These are phyloP conservation scores for Thumatha senex DNA, from an alignment of 2,888 invertebrate species.

Conservation along the genomic window DNA sequence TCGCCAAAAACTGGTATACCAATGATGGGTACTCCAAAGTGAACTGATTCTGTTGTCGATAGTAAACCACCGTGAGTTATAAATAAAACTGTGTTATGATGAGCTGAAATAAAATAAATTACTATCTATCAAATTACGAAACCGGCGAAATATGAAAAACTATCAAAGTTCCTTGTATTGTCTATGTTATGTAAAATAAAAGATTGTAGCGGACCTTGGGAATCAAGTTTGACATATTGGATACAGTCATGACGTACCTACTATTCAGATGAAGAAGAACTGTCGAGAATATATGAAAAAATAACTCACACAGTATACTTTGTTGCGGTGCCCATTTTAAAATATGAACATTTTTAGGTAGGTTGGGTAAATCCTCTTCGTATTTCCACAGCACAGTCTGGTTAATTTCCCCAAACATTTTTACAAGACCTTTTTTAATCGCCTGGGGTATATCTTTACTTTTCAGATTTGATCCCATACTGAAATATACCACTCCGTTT, in stretches of 20 bases:
- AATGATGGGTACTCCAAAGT: constrained; percentile 38
- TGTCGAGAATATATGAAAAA: not conserved
- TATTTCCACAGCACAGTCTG: constrained; percentile 76
- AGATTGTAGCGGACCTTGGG: no score
- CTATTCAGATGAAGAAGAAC: no score
- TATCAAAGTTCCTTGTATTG: no score
- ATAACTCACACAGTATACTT: constrained; percentile 12
- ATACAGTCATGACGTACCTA: no score
- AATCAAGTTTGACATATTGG: no score
- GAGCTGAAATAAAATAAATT: constrained; percentile 7
- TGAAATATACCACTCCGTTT: constrained; percentile 73
- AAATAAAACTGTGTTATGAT: constrained; percentile 6
- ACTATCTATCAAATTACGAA: not conserved
- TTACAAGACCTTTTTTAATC: constrained; percentile 47
- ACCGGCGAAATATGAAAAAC: no score
- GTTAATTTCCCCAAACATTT: constrained; percentile 62
- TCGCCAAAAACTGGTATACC: constrained; percentile 46
- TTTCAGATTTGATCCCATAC: constrained; percentile 67
- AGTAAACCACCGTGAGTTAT: constrained; percentile 11
- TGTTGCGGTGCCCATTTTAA: constrained; percentile 67
- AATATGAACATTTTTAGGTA: constrained; percentile 65
- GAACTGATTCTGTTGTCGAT: constrained; percentile 9
- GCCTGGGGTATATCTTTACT: constrained; percentile 55
- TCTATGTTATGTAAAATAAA: no score
- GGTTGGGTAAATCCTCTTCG: constrained; percentile 48